These are phyloP conservation scores for Watsonalla cultraria DNA, from an alignment of 2,888 invertebrate genomes.

Conservation along the genomic window DNA sequence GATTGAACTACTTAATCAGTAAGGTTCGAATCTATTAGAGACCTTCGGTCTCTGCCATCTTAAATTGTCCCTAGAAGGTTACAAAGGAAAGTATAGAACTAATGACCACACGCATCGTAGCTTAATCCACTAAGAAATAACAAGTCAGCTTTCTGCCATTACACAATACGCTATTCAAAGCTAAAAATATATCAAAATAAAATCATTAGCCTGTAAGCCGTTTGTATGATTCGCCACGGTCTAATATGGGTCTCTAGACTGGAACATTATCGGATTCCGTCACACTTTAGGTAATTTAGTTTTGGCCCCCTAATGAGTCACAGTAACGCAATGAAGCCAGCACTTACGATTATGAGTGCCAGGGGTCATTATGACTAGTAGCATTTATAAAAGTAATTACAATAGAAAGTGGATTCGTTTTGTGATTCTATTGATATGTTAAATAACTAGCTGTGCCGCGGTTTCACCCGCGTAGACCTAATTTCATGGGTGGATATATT, in stretches of 20 bases:
- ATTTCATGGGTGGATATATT: too few species aligned
- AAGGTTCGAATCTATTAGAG: too few species aligned
- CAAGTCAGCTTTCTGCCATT: too few species aligned
- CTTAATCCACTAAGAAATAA: too few species aligned
- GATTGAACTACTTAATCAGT: too few species aligned
- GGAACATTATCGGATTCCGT: slow-evolving; percentile 69
- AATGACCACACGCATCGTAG: too few species aligned
- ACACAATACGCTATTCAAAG: neutral
- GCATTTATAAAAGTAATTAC: slow-evolving; percentile 61
- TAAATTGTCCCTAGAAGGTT: too few species aligned
- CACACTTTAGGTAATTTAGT: slow-evolving; percentile 65
- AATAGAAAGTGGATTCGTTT: slow-evolving; percentile 46
- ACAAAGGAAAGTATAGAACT: too few species aligned
- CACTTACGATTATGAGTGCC: slow-evolving; percentile 55
- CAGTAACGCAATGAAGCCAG: slow-evolving; percentile 57
- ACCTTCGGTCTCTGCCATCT: too few species aligned
- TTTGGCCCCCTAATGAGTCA: slow-evolving; percentile 62
- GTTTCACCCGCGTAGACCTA: too few species aligned
- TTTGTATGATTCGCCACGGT: slow-evolving; percentile 42
- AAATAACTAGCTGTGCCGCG: neutral
- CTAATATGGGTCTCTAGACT: slow-evolving; percentile 43
- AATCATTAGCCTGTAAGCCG: slow-evolving; percentile 21
- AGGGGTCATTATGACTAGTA: slow-evolving; percentile 42
- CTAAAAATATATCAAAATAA: slow-evolving; percentile 12
- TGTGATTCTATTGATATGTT: slow-evolving; percentile 32